A percentile compares a stretch with the other conserved stretches of the same genome.
phyloP scores from a whole-genome alignment of 1,140 invertebrate species.

The Heliconius hewitsoni region DNA sequence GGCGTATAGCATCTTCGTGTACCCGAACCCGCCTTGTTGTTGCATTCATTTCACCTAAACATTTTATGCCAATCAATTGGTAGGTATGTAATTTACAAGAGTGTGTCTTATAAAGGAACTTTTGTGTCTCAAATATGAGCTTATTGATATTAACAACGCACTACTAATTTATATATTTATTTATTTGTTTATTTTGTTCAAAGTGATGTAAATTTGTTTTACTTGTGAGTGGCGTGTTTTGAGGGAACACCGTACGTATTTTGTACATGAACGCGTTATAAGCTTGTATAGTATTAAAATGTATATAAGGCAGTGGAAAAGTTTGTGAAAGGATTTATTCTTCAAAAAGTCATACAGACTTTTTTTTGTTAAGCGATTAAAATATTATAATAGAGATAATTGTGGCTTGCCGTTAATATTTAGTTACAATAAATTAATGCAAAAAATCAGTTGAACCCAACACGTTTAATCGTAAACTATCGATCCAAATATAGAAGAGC shows the following conservation, averaged over 20 bases:
- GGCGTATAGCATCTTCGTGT: constrained; percentile 78
- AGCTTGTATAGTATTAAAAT: constrained; percentile 9
- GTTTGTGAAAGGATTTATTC: not conserved
- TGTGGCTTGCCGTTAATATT: constrained; percentile 23
- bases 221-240: not conserved
- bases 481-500: constrained; percentile 76
- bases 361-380: not conserved
- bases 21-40: constrained; percentile 77
- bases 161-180: not conserved
- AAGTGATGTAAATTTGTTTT: not conserved
- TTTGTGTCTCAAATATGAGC: not conserved
- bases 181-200: not conserved
- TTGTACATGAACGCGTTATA: constrained; percentile 3
- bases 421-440: constrained; percentile 57
- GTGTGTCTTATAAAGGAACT: constrained; percentile 25
- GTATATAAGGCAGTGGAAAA: not conserved
- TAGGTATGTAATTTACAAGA: constrained; percentile 46
- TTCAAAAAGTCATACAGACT: not conserved
- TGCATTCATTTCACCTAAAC: constrained; percentile 80
- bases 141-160: not conserved
- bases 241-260: not conserved
- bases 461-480: constrained; percentile 75
- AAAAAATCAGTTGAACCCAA: constrained; percentile 72
- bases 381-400: not conserved
- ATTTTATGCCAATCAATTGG: constrained; percentile 76